Evolutionary conservation across 2,888 invertebrate genomes (phyloP).

Genomic region (Lutraria lutraria): DNA sequence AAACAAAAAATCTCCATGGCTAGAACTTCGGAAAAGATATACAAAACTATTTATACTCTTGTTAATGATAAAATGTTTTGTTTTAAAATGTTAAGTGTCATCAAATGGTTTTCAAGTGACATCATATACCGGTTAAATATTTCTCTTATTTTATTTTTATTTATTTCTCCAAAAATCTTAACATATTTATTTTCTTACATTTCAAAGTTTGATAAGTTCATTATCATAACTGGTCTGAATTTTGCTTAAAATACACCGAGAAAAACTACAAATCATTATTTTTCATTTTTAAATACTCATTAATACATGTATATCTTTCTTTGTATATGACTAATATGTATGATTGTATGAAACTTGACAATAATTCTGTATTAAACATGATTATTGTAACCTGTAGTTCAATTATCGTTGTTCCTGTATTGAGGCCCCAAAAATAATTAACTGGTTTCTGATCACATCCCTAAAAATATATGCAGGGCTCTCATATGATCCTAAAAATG

Average conservation of each 20-base stretch:
- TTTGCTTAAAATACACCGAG: background rate
- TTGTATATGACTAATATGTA: background rate
- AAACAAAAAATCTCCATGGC: background rate
- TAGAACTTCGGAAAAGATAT: background rate
- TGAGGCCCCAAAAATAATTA: background rate
- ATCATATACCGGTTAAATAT: background rate
- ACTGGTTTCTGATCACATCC: background rate
- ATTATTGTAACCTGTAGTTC: constrained; percentile 26
- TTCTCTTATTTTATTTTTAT: constrained; percentile 12
- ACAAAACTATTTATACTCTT: background rate
- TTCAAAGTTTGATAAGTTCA: background rate
- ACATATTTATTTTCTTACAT: background rate
- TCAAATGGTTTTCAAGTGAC: background rate
- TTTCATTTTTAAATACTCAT: constrained; percentile 44
- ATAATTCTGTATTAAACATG: constrained; percentile 50
- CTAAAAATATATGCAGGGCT: background rate
- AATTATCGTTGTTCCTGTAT: background rate
- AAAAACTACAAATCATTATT: background rate
- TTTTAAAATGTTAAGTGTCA: background rate
- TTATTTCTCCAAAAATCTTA: background rate
- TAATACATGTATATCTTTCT: constrained; percentile 17
- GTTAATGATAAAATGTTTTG: constrained; percentile 9
- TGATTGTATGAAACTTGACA: constrained; percentile 37
- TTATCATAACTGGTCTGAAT: background rate
- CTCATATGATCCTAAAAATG: background rate